These are phyloP conservation scores for Martes martes DNA, from an alignment of 2,113 vertebrate species.

Conservation along the genomic window DNA sequence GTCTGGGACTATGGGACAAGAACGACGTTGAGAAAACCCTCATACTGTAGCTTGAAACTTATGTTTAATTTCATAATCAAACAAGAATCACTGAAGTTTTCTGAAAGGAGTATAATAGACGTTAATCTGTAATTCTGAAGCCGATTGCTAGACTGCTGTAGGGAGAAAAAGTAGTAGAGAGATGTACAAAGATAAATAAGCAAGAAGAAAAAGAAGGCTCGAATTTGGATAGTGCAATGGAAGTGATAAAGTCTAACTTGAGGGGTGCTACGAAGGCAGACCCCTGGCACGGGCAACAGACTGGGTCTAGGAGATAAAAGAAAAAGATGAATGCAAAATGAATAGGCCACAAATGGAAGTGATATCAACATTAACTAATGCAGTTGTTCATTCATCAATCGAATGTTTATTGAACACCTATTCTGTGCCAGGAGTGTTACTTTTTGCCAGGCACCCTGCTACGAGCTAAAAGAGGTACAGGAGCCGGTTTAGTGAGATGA, in stretches of 20 bases:
- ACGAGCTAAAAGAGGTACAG: not conserved
- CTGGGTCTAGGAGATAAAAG: not conserved
- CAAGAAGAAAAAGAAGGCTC: not conserved
- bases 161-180: not conserved
- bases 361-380: not conserved
- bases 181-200: not conserved
- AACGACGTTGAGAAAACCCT: not conserved
- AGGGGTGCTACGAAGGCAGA: not conserved
- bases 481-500: not conserved
- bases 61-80: not conserved
- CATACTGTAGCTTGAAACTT: not conserved
- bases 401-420: not conserved
- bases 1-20: not conserved
- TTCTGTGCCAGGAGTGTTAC: not conserved
- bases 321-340: not conserved
- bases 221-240: not conserved
- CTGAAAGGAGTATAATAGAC: not conserved
- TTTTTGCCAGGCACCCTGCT: not conserved
- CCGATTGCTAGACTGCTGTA: not conserved
- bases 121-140: not conserved
- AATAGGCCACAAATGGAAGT: not conserved
- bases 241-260: not conserved
- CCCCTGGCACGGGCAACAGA: not conserved
- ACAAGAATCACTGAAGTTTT: not conserved
- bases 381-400: not conserved